These are phyloP conservation scores for Dreissena polymorpha DNA, from an alignment of 1,140 invertebrate species.

Conservation along the genomic window DNA sequence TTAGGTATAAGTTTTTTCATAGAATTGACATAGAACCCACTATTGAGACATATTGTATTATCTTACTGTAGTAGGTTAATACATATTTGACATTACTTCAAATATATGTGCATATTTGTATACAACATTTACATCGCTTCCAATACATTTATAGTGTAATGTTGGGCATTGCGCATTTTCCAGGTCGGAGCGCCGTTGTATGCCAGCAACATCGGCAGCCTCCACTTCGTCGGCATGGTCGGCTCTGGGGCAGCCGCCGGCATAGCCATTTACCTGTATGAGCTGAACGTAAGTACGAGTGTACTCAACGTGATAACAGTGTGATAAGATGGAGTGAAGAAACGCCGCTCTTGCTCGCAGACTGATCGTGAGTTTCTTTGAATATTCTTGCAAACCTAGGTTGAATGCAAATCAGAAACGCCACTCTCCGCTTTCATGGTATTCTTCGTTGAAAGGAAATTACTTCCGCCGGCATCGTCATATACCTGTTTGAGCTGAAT, in stretches of 20 bases:
- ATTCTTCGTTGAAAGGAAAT: no score
- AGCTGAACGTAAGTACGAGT: no score
- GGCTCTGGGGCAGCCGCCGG: conserved; percentile 81
- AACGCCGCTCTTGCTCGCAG: no score
- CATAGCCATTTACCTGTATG: conserved; percentile 82
- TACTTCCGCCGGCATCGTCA: no score
- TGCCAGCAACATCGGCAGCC: conserved; percentile 85
- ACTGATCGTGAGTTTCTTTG: no score
- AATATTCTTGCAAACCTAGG: no score
- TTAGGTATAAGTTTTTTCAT: no score
- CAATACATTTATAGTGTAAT: not conserved
- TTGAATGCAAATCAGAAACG: no score
- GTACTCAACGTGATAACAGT: no score
- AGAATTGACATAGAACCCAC: not conserved
- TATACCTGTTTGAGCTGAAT: no score
- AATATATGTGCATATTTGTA: not conserved
- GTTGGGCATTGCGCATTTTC: conserved; percentile 25
- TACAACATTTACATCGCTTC: not conserved
- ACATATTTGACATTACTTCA: not conserved
- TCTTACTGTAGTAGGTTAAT: not conserved
- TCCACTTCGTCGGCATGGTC: conserved; percentile 84
- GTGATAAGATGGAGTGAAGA: no score
- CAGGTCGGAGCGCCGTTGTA: conserved; percentile 84
- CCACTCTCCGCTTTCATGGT: no score
- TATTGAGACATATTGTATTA: not conserved